Evolutionary conservation across 2,113 vertebrate species (phyloP), one percentile per base, ranked within the genome.

Genomic region (Macrotus californicus): DNA sequence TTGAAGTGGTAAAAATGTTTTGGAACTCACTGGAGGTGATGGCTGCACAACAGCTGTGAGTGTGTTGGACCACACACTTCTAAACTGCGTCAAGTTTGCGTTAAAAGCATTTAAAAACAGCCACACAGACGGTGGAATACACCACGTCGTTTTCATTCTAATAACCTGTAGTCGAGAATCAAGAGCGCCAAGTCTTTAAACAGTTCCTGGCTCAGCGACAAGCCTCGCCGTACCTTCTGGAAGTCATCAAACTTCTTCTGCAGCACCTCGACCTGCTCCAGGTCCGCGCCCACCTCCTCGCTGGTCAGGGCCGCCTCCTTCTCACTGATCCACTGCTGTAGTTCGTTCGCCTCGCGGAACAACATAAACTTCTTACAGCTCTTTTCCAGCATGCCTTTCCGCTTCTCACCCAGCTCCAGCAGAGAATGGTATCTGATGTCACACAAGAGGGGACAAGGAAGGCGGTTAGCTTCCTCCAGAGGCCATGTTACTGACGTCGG

Each of bases 241-340:
- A 99, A 99, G 97, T 99, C 99, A 7, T 99, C 99, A 34, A 99
- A 99, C 97, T 99, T 99, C 99, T 99, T 99, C 98, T 99, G 99
- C 21, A 99, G 98, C 97, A 99, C 99, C 96, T 99, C 99, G 2
- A 99, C 99, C 97, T 99, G 99, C 98, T 99, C 99, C 97, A 99
- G 97, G 96, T 99, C 99, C 0, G 99, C 99, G n/a, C 99, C 99
- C 0, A 99, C 98, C 97, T 99, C 99, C 92, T 99, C 99, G 1
- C 98, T 99, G 2, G 99, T 99, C 88, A 99, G 99, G 0, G 99
- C 98, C 0, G 99, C 97, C 96, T 99, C 99, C 97, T 99, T 99
- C 98, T 99, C 99, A 0, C 99, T 98, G 98, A 99, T 99, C 99
- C 99, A 99, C 97, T 99, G 99, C 96, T 99, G 99, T 0, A 99